Evolutionary conservation across 2,113 vertebrate genomes (phyloP).

Genomic region (Emydocephalus ijimae): DNA sequence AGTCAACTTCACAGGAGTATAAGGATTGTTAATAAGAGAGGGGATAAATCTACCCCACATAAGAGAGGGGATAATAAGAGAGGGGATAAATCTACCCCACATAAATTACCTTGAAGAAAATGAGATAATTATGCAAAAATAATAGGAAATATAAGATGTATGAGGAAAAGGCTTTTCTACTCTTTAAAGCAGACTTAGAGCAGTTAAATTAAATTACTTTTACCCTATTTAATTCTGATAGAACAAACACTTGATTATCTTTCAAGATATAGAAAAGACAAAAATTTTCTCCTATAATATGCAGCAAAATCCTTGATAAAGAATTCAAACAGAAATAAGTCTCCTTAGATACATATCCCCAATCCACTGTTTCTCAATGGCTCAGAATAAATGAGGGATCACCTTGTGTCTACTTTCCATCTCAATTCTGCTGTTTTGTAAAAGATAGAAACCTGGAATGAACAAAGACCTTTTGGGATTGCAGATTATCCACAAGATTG

Average conservation of each 20-base stretch:
- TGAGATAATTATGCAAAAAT: neutral
- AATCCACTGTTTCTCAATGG: no score
- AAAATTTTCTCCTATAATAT: no score
- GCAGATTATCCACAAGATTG: no score
- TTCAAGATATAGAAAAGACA: no score
- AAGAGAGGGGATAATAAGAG: neutral
- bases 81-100: neutral
- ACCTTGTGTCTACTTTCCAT: no score
- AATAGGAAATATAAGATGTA: neutral
- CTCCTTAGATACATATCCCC: no score
- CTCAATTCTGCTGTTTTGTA: no score
- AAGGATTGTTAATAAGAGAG: neutral
- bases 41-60: neutral
- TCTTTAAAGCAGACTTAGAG: neutral
- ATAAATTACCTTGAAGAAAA: neutral
- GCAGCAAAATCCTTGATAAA: no score
- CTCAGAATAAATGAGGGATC: no score
- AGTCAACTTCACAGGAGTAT: neutral
- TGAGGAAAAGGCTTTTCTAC: neutral
- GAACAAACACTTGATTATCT: neutral
- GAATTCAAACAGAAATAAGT: no score
- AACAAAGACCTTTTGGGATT: no score
- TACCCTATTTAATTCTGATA: neutral
- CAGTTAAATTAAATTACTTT: neutral
- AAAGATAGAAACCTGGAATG: no score